A percentile compares a stretch with the other conserved stretches of the same genome.
These are phyloP conservation scores for Neogobius melanostomus DNA, from an alignment of 2,113 vertebrate genomes.

Conservation along the genomic window DNA sequence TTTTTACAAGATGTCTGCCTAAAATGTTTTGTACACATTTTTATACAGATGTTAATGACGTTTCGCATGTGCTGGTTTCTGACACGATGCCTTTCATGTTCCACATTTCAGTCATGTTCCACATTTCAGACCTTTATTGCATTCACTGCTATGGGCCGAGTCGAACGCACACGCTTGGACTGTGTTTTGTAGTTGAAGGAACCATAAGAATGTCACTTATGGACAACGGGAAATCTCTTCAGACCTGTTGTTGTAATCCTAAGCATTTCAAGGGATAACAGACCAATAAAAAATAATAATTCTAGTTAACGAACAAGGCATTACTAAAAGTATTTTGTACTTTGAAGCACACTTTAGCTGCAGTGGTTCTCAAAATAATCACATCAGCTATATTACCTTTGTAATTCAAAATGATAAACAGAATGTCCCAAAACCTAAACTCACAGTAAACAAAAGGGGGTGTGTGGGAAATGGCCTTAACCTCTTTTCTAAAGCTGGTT, in stretches of 20 bases:
- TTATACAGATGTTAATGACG: constrained; percentile 3
- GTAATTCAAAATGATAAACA: no score
- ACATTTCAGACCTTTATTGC: not conserved
- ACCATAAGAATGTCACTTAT: no score
- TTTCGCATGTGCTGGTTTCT: not conserved
- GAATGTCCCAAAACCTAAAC: no score
- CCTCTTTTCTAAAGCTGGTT: no score
- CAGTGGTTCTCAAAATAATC: no score
- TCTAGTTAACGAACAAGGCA: not conserved
- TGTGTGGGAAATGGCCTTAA: no score
- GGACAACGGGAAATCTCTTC: not conserved
- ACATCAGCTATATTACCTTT: no score
- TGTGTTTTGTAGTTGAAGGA: not conserved
- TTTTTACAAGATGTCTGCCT: not conserved
- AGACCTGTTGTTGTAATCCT: not conserved
- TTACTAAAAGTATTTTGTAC: not conserved
- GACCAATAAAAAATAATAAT: not conserved
- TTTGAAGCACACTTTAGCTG: not conserved
- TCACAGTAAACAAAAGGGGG: no score
- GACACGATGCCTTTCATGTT: not conserved
- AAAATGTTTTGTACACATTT: constrained; percentile 1
- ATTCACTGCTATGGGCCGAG: not conserved
- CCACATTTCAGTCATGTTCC: not conserved
- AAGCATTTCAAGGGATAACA: not conserved
- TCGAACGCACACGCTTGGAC: not conserved